Conservation (phyloP, 2,113 vertebrate species). For the Chrysemys picta region DNA sequence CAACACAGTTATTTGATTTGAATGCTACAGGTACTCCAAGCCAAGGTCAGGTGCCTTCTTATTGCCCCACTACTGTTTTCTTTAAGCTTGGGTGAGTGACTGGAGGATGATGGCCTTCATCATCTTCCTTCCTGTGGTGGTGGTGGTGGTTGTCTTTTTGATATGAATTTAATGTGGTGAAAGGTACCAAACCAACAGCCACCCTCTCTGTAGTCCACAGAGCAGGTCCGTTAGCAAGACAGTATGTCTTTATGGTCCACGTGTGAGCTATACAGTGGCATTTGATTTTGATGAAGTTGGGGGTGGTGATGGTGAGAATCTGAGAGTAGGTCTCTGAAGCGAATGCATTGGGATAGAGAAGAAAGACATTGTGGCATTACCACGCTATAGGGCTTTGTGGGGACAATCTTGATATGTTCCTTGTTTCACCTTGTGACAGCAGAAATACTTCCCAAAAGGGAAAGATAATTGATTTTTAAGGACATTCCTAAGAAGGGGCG, state of each 20-base stretch:
- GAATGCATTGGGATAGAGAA: background rate
- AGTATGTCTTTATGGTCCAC: background rate
- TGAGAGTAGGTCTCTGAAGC: background rate
- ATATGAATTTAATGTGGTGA: background rate
- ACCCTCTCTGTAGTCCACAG: background rate
- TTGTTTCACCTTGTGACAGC: background rate
- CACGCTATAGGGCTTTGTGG: background rate
- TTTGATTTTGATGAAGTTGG: background rate
- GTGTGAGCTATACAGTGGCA: background rate
- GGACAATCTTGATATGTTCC: accelerated
- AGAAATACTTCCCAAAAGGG: background rate
- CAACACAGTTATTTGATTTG: background rate
- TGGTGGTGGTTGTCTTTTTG: too few species aligned
- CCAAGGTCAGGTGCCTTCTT: background rate
- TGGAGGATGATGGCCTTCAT: background rate
- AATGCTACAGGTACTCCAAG: background rate
- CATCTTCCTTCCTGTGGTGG: background rate
- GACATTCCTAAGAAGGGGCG: background rate
- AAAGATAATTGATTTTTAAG: background rate
- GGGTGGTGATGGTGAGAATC: background rate
- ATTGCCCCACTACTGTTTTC: background rate
- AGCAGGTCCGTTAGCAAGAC: background rate
- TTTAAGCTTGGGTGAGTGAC: background rate
- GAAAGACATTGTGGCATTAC: background rate
- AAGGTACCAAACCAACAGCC: background rate